Evolutionary conservation across 2,113 vertebrate species (phyloP).

Genomic region (Sebastes schlegelii): DNA sequence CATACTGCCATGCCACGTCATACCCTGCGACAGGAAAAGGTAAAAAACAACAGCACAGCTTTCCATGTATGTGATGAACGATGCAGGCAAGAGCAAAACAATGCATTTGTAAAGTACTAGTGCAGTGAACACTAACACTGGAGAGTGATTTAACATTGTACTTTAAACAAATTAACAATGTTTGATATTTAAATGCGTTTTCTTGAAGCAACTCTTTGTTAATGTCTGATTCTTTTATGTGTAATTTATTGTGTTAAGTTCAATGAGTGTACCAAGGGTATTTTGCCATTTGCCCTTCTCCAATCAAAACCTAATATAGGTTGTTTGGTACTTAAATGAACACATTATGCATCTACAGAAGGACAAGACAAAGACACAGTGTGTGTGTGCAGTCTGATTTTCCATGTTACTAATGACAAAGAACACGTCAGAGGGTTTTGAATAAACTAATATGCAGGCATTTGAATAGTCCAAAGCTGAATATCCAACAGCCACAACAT

Average conservation of each 20-base stretch:
- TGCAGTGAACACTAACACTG: background rate
- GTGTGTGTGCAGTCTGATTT: too few species aligned
- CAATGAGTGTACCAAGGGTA: background rate
- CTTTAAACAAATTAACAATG: background rate
- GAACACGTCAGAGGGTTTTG: background rate
- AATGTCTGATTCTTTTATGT: background rate
- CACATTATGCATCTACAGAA: background rate
- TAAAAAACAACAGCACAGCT: background rate
- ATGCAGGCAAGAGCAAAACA: conserved; percentile 3
- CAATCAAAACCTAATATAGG: background rate
- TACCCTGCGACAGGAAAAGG: conserved; percentile 15
- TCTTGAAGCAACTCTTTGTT: too few species aligned
- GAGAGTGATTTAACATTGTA: background rate
- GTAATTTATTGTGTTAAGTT: background rate
- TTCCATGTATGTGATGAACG: conserved; percentile 2
- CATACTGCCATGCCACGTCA: background rate
- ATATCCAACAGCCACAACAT: background rate
- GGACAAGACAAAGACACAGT: background rate
- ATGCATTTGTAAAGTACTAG: conserved; percentile 10
- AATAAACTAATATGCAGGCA: conserved; percentile 7
- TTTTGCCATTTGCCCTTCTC: background rate
- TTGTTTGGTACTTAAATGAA: background rate
- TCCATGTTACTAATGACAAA: background rate
- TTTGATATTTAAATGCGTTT: background rate
- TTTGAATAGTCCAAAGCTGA: conserved; percentile 12